phyloP scores from a whole-genome alignment of 2,888 invertebrate species.

The Himalopsyche tibetana region DNA sequence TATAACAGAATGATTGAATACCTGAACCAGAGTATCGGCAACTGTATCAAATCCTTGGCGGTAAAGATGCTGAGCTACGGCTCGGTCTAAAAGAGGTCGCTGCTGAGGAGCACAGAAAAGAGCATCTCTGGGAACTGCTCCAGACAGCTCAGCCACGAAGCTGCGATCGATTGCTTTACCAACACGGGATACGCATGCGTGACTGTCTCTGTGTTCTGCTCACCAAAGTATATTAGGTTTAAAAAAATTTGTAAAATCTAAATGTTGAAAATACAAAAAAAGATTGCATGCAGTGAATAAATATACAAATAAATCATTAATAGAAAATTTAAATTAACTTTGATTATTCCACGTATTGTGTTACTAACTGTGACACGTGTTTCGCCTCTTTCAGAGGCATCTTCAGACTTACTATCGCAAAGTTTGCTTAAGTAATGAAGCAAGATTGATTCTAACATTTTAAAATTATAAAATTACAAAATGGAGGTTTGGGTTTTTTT shows the following conservation, averaged over 20 bases:
- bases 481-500: no score
- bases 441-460: no score
- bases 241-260: neutral
- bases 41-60: constrained; percentile 96
- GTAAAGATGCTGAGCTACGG: constrained; percentile 96
- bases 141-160: constrained; percentile 93
- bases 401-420: no score
- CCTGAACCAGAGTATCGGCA: constrained; percentile 82
- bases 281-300: no score
- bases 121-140: constrained; percentile 89
- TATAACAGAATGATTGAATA: constrained; percentile 21
- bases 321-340: no score
- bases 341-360: no score
- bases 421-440: no score
- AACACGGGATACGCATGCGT: constrained; percentile 88
- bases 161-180: constrained; percentile 98
- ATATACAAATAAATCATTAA: no score
- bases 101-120: constrained; percentile 84
- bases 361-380: no score
- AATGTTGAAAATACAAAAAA: neutral
- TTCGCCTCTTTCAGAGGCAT: no score
- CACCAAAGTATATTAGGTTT: neutral
- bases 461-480: no score
- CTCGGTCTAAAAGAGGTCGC: constrained; percentile 78
- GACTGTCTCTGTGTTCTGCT: constrained; percentile 75